Evolutionary conservation across 2,797 vertebrate species (phyloP).

Genomic region (Luscinia luscinia): DNA sequence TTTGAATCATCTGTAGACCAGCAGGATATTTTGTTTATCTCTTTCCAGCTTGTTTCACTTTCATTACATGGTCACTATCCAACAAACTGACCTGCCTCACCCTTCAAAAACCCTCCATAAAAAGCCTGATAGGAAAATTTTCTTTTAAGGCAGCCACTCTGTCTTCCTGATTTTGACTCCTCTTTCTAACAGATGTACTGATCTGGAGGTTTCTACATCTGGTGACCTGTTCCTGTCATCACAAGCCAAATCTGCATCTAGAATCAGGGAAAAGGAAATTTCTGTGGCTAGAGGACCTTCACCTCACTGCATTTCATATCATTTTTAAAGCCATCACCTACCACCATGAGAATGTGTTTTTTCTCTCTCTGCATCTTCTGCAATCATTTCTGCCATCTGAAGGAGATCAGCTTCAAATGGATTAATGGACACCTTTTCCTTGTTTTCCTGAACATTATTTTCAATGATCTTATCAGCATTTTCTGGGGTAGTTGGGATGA

Average conservation of each 20-base stretch:
- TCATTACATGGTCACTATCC: background rate
- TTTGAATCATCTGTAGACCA: background rate
- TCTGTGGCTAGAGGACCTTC: background rate
- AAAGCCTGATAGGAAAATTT: background rate
- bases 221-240: background rate
- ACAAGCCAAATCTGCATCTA: background rate
- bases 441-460: slow-evolving; percentile 87
- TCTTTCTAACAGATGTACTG: background rate
- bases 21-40: background rate
- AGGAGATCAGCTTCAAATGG: slow-evolving; percentile 94
- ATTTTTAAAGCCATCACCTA: slow-evolving; percentile 56
- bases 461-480: slow-evolving; percentile 87
- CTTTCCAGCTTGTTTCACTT: background rate
- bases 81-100: background rate
- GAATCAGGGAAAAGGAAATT: background rate
- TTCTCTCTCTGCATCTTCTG: slow-evolving; percentile 87
- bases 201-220: background rate
- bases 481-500: slow-evolving; percentile 88
- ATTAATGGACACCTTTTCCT: slow-evolving; percentile 89
- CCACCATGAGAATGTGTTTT: slow-evolving; percentile 83
- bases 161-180: background rate
- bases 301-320: background rate
- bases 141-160: background rate
- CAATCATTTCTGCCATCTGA: slow-evolving; percentile 97
- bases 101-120: background rate